Percentiles rank a stretch among this genome's conserved stretches.
These are phyloP conservation scores for Ariopsis seemanni DNA, from an alignment of 2,113 vertebrate species.

Conservation along the genomic window DNA sequence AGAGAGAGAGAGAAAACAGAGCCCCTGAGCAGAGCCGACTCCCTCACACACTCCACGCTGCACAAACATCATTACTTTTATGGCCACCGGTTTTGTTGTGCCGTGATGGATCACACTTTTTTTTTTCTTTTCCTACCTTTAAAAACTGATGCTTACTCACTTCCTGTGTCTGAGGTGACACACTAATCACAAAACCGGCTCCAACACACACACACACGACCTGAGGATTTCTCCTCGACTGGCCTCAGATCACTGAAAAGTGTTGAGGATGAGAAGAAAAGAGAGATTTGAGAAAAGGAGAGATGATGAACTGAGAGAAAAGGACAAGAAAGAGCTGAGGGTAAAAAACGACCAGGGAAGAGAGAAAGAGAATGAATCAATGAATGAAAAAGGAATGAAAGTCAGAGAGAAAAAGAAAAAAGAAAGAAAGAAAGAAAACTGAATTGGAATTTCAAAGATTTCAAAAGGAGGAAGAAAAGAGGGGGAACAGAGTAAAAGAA, in stretches of 20 bases:
- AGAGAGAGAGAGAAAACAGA: too few species aligned
- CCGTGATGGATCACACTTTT: slow-evolving; percentile 70
- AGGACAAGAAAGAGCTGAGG: slow-evolving; percentile 2
- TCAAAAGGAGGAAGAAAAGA: too few species aligned
- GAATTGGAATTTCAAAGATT: not conserved
- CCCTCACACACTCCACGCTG: slow-evolving; percentile 73
- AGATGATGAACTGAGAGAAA: slow-evolving; percentile 1
- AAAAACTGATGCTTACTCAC: slow-evolving; percentile 33
- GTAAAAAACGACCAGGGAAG: not conserved
- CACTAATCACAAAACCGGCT: slow-evolving; percentile 21
- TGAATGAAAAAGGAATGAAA: slow-evolving; percentile 4
- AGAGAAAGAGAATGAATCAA: not conserved
- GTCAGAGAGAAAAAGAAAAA: slow-evolving; percentile 50
- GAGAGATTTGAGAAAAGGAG: slow-evolving; percentile 53
- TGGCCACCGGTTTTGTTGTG: slow-evolving; percentile 64
- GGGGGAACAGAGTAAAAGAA: too few species aligned
- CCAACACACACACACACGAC: not conserved
- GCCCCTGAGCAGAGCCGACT: slow-evolving; percentile 64
- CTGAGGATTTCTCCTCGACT: slow-evolving; percentile 6
- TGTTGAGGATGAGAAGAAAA: slow-evolving; percentile 68
- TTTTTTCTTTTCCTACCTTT: slow-evolving; percentile 17
- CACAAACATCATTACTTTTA: slow-evolving; percentile 78
- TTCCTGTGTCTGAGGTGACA: slow-evolving; percentile 37
- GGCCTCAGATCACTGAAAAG: not conserved
- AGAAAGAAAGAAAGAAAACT: not conserved